Base-by-base conservation (phyloP, 2,113 vertebrate species). In the Sinocyclocheilus maitianheensis region DNA sequence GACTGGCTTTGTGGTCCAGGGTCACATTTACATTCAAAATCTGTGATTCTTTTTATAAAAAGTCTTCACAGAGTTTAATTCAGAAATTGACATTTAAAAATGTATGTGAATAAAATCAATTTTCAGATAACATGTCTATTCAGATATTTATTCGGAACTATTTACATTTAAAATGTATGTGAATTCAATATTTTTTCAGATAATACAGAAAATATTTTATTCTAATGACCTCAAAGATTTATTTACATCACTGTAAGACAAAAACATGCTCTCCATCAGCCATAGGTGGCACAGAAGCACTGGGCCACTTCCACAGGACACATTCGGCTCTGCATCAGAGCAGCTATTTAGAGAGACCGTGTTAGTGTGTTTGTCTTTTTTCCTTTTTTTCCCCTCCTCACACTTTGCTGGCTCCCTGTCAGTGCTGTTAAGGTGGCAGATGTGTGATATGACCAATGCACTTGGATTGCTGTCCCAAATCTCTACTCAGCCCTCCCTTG, bases 391-490 rank as follows among this genome's bases (percentile, higher is more conserved):
- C 3, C 26, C 78, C 78, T 75, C 55, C 78, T 75, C 58, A 79
- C 62, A 74, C 53, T n/a, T 34, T 62, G 79, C 79, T 81, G 55
- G 65, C 71, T 77, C 43, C 53, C 85, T 81, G 88, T 98, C 97
- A 97, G 91, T 30, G 83, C 94, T 0, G 85, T 94, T 98, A 96
- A 95, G 94, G 93, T 92, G 93, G 96, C 90, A 89, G 96, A 96
- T 95, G 95, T 95, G 91, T 99, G 97, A 98, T 97, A 96, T 95
- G 96, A 96, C 97, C 97, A 97, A 99, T 97, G 96, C 93, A 96
- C 95, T 97, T 96, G 95, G 98, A 98, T 96, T 97, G 97, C 97
- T 97, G 95, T 97, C 97, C 98, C 96, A 82, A 94, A 96, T 96
- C 97, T 93, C 95, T 95, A 94, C 96, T 96, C 94, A 84, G 90